Conservation (phyloP, 2,888 invertebrate genomes). For the Noctua janthina region DNA sequence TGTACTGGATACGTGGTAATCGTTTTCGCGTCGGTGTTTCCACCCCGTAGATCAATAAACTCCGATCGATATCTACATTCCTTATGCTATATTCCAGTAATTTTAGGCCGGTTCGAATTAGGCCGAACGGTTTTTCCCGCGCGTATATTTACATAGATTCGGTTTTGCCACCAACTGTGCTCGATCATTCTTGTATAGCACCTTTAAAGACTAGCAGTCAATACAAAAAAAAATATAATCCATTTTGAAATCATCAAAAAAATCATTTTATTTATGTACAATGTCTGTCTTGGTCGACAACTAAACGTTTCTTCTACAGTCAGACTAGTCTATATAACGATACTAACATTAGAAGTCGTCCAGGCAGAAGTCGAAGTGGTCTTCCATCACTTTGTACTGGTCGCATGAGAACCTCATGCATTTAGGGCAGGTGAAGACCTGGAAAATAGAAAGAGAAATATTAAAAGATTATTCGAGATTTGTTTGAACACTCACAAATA, state of each 20-base stretch:
- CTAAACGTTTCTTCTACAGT: slow-evolving; percentile 36
- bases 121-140: not conserved
- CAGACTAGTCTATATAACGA: slow-evolving; percentile 34
- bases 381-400: slow-evolving; percentile 82
- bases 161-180: not conserved
- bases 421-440: slow-evolving; percentile 86
- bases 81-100: not conserved
- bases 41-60: too few relatives aligned
- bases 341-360: slow-evolving; percentile 79
- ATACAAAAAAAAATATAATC: not conserved
- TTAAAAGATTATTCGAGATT: not conserved
- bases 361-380: slow-evolving; percentile 85
- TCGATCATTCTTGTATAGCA: not conserved
- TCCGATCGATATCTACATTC: too few relatives aligned
- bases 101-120: not conserved
- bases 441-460: slow-evolving; percentile 59
- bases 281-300: slow-evolving; percentile 6
- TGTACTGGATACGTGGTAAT: too few relatives aligned
- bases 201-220: not conserved
- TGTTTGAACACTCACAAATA: too few relatives aligned
- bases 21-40: too few relatives aligned
- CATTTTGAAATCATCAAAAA: slow-evolving; percentile 5
- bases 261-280: not conserved
- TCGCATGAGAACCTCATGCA: slow-evolving; percentile 83
- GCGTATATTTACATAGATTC: not conserved